These are phyloP conservation scores for Bombus huntii DNA, from an alignment of 1,140 invertebrate species.

Conservation along the genomic window DNA sequence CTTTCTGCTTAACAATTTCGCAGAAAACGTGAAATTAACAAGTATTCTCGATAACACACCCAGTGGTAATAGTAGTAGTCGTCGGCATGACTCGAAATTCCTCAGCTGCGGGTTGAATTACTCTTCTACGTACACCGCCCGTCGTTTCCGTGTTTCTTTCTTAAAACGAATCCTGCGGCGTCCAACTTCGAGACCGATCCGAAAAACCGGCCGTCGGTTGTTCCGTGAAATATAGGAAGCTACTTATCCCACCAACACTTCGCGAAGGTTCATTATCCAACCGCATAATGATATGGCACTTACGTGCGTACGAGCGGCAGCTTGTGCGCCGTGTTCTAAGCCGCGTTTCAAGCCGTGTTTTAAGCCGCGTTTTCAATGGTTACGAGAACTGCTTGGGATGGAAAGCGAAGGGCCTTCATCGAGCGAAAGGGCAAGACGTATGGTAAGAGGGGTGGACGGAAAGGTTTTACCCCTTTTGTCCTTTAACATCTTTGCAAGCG, in stretches of 20 bases:
- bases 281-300: slow-evolving; percentile 67
- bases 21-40: background rate
- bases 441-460: background rate
- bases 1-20: background rate
- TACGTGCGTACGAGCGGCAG: slow-evolving; percentile 56
- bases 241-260: slow-evolving; percentile 61
- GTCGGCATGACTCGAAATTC: background rate
- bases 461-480: slow-evolving; percentile 58
- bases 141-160: slow-evolving; percentile 30
- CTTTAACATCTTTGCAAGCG: slow-evolving; percentile 65
- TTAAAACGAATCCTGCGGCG: slow-evolving; percentile 18
- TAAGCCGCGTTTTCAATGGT: slow-evolving; percentile 54
- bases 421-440: background rate
- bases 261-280: slow-evolving; percentile 61
- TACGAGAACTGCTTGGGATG: slow-evolving; percentile 32
- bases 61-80: too few species aligned
- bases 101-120: slow-evolving; percentile 1
- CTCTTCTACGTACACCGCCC: background rate
- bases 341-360: slow-evolving; percentile 20
- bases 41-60: background rate
- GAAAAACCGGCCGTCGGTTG: slow-evolving; percentile 22
- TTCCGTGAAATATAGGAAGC: slow-evolving; percentile 61
- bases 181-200: slow-evolving; percentile 15
- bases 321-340: slow-evolving; percentile 47
- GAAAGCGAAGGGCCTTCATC: background rate